These are phyloP conservation scores for Amphiprion ocellaris DNA, from an alignment of 2,113 vertebrate species.

Conservation along the genomic window DNA sequence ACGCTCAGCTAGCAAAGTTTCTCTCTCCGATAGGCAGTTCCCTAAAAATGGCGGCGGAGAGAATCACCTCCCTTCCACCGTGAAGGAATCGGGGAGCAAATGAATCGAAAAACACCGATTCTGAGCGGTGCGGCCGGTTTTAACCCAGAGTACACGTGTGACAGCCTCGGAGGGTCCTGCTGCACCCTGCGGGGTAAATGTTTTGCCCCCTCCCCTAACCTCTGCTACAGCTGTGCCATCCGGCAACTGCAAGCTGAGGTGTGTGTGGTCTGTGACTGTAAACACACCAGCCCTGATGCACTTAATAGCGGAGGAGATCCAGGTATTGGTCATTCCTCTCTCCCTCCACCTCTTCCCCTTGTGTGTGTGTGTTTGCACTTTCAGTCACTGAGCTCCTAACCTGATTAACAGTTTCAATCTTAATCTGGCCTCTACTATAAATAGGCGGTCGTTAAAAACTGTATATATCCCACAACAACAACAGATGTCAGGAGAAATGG, in stretches of 20 bases:
- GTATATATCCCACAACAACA: not conserved
- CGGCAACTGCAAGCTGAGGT: slow-evolving; percentile 10
- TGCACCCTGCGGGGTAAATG: slow-evolving; percentile 37
- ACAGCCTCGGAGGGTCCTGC: slow-evolving; percentile 20
- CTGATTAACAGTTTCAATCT: slow-evolving; percentile 75
- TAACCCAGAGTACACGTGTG: slow-evolving; percentile 32
- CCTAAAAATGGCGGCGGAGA: slow-evolving; percentile 85
- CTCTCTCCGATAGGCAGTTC: slow-evolving; percentile 77
- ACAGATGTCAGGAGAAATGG: not conserved
- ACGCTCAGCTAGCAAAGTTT: slow-evolving; percentile 77
- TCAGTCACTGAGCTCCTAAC: slow-evolving; percentile 71
- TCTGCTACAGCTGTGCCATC: slow-evolving; percentile 18
- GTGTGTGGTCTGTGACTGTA: slow-evolving; percentile 23
- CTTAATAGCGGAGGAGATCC: not conserved
- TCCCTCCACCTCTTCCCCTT: not conserved
- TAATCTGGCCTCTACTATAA: slow-evolving; percentile 68
- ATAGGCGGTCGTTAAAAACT: slow-evolving; percentile 45
- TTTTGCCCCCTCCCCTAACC: slow-evolving; percentile 30
- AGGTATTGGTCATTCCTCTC: not conserved
- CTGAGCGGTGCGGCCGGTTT: not conserved
- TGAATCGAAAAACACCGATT: slow-evolving; percentile 13
- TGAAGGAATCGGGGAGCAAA: slow-evolving; percentile 57
- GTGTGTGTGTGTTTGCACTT: slow-evolving; percentile 28
- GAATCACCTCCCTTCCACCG: slow-evolving; percentile 68
- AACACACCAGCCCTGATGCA: slow-evolving; percentile 1